phyloP scores from a whole-genome alignment of 2,888 invertebrate genomes.

The Micropterix aruncella region DNA sequence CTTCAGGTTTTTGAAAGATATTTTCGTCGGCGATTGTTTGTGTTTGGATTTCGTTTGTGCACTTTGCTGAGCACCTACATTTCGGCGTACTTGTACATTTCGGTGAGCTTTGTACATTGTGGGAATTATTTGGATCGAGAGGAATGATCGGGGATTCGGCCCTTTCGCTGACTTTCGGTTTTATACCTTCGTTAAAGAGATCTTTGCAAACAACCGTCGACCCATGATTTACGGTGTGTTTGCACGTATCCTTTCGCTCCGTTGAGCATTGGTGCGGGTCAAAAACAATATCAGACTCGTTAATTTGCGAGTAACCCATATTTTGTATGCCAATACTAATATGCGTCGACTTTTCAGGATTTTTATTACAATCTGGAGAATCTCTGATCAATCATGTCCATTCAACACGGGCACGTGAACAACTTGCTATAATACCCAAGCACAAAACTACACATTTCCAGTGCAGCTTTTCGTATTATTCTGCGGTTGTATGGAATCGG shows the following conservation, averaged over 20 bases:
- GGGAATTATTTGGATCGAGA: not conserved
- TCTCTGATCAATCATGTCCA: too few species aligned
- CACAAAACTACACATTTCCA: too few species aligned
- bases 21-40: too few species aligned
- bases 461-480: too few species aligned
- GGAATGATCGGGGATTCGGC: slow-evolving; percentile 1
- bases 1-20: too few species aligned
- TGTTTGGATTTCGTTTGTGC: not conserved
- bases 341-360: too few species aligned
- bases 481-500: too few species aligned
- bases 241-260: not conserved
- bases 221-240: not conserved
- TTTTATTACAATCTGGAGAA: too few species aligned
- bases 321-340: not conserved
- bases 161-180: not conserved
- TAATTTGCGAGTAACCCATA: not conserved
- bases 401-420: too few species aligned
- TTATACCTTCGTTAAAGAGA: not conserved
- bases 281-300: slow-evolving; percentile 6
- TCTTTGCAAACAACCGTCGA: not conserved
- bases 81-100: too few species aligned
- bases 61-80: too few species aligned
- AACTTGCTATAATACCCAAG: too few species aligned
- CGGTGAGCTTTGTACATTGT: slow-evolving; percentile 1
- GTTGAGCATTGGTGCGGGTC: slow-evolving; percentile 9